A percentile compares a stretch with the other conserved stretches of the same genome.
Conservation (phyloP, 2,797 vertebrate species). For the Choloepus didactylus region DNA sequence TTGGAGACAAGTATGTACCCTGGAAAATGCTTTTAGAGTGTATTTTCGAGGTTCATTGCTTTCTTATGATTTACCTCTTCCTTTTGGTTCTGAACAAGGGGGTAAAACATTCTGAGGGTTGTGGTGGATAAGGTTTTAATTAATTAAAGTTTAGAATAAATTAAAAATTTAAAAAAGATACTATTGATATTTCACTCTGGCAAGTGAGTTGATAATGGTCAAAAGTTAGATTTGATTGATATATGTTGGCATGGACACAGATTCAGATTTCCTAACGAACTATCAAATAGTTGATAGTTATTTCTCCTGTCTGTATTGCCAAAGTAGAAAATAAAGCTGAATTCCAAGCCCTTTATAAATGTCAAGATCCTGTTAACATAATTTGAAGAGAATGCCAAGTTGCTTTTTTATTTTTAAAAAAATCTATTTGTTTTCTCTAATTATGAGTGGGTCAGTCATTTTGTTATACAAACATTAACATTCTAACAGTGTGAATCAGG, state of each 20-base stretch:
- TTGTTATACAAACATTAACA: background rate
- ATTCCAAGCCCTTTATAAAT: background rate
- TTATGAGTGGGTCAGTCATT: background rate
- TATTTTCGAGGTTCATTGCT: background rate
- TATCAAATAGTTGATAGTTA: background rate
- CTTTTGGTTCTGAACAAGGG: background rate
- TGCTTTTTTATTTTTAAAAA: background rate
- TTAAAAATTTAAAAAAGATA: background rate
- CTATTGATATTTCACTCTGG: background rate
- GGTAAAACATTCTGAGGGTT: background rate
- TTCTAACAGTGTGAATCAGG: background rate
- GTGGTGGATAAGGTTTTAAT: background rate
- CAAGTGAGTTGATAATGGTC: background rate
- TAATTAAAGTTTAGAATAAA: conserved; percentile 43
- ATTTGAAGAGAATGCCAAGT: conserved; percentile 25
- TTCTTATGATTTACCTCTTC: background rate
- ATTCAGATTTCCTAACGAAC: background rate
- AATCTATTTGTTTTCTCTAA: conserved; percentile 22
- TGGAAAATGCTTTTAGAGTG: background rate
- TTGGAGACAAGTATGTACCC: background rate
- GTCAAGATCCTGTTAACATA: conserved; percentile 9
- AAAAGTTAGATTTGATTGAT: background rate
- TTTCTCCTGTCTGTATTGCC: background rate
- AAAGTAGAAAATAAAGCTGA: background rate
- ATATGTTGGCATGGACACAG: background rate